phyloP scores from a whole-genome alignment of 1,140 invertebrate species.

The Cydia splendana region DNA sequence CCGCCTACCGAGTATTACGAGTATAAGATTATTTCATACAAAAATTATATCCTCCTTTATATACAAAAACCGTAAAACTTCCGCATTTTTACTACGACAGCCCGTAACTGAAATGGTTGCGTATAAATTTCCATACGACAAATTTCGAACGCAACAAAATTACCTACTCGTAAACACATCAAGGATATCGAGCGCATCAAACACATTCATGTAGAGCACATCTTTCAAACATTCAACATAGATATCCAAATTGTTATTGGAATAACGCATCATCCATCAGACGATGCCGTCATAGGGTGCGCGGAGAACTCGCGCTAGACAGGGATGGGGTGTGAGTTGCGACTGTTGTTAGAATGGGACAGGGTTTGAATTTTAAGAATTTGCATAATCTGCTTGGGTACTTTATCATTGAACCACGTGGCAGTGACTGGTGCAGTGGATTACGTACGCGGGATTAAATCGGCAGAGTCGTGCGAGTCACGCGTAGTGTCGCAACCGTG shows the following conservation, averaged over 20 bases:
- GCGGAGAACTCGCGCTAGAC: conserved; percentile 51
- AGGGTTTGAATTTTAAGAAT: conserved; percentile 69
- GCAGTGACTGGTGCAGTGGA: conserved; percentile 78
- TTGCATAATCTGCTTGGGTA: conserved; percentile 77
- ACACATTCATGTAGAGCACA: conserved; percentile 39
- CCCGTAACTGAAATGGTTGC: not conserved
- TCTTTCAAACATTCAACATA: conserved; percentile 69
- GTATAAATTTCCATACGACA: conserved; percentile 19
- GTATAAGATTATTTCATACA: too few relatives aligned
- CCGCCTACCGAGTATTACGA: too few relatives aligned
- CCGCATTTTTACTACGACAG: not conserved
- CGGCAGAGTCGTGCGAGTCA: conserved; percentile 51
- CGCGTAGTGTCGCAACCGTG: conserved; percentile 37
- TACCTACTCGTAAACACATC: conserved; percentile 33
- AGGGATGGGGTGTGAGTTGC: conserved; percentile 45
- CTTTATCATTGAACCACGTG: conserved; percentile 79
- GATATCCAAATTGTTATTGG: conserved; percentile 77
- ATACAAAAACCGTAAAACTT: not conserved
- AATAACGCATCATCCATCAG: conserved; percentile 79
- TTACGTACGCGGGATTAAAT: conserved; percentile 72
- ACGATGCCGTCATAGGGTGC: conserved; percentile 69
- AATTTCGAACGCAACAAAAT: conserved; percentile 22
- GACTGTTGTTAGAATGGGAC: conserved; percentile 50
- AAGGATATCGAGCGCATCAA: conserved; percentile 33
- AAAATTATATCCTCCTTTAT: not conserved